Percentiles rank a stretch among this genome's conserved stretches.
Conservation (phyloP, 2,113 vertebrate species). For the Aldabrachelys gigantea region DNA sequence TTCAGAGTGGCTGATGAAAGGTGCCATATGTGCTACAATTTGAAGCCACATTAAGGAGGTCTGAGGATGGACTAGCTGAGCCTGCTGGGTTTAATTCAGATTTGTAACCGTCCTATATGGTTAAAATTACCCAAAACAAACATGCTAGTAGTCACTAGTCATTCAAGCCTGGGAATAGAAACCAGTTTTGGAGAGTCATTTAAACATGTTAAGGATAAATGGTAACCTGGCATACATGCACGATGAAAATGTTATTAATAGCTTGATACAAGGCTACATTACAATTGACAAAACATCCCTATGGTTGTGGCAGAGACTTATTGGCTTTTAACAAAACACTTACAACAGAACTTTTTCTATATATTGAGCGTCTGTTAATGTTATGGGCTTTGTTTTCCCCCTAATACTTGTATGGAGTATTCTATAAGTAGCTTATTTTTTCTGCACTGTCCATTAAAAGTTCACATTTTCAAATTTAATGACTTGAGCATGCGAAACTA, state of each 20-base stretch:
- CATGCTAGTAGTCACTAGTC: not conserved
- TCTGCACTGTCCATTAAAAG: not conserved
- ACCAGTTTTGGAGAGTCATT: not conserved
- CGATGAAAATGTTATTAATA: not conserved
- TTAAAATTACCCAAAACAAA: not conserved
- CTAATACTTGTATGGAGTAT: not conserved
- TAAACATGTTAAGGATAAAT: not conserved
- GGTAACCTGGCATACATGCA: rapidly evolving
- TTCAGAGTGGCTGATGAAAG: not conserved
- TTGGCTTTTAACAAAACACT: not conserved
- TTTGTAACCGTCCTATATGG: not conserved
- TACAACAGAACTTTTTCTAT: not conserved
- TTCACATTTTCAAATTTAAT: not conserved
- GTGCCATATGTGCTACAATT: not conserved
- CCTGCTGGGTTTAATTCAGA: not conserved
- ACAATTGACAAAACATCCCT: not conserved
- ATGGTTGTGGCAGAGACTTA: not conserved
- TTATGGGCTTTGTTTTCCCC: not conserved
- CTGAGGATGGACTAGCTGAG: not conserved
- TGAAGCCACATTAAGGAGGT: not conserved
- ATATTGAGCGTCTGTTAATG: not conserved
- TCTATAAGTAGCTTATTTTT: not conserved
- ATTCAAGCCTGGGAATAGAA: rapidly evolving
- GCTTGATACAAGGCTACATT: not conserved
- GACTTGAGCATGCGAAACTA: not conserved